Percentiles rank a stretch among this genome's conserved stretches.
Conservation (phyloP, 2,888 invertebrate genomes). For the Anthophora plumipes region DNA sequence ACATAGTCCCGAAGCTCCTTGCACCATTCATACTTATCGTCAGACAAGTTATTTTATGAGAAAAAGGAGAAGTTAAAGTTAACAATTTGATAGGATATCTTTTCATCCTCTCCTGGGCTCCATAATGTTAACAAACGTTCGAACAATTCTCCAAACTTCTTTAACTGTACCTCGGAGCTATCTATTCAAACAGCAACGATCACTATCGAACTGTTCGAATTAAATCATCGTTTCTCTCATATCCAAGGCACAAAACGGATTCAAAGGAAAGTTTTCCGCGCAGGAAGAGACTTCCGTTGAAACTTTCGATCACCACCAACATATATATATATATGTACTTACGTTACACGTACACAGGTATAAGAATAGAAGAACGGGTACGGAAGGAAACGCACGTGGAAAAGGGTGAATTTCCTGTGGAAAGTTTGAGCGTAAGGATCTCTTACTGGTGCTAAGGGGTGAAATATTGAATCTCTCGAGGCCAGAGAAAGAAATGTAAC, state of each 20-base stretch:
- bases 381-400: conserved; percentile 13
- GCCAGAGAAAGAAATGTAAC: conserved; percentile 59
- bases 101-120: no score
- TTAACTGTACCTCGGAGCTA: no score
- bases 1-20: no score
- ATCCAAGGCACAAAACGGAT: background rate
- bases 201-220: conserved; percentile 19
- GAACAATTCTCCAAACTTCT: no score
- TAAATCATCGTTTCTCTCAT: conserved; percentile 29
- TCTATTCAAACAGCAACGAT: background rate
- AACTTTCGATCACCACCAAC: conserved; percentile 31
- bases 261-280: conserved; percentile 5
- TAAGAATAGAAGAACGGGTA: background rate
- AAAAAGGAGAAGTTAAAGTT: no score
- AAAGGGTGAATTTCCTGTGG: conserved; percentile 53
- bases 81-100: no score
- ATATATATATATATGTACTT: background rate
- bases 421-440: conserved; percentile 60
- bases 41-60: no score
- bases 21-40: no score
- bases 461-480: conserved; percentile 65
- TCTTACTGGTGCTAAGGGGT: conserved; percentile 59
- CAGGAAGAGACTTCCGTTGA: conserved; percentile 15
- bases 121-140: no score
- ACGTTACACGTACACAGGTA: no score